A percentile compares a stretch with the other conserved stretches of the same genome.
phyloP scores from a whole-genome alignment of 2,888 invertebrate species.

The Campopleginae sp. region DNA sequence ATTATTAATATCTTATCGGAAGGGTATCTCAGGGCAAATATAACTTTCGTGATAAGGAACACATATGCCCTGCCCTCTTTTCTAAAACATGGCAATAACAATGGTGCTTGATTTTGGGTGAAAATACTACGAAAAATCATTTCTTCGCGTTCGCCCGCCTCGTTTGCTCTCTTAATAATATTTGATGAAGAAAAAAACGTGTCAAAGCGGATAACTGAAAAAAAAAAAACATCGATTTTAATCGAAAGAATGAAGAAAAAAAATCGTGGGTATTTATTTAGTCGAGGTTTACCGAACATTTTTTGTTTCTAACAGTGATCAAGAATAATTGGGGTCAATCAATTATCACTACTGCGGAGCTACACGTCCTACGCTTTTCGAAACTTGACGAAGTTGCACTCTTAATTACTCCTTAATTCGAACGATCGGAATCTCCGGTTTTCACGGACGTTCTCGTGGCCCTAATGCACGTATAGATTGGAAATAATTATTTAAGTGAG shows the following conservation, averaged over 20 bases:
- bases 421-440: conserved; percentile 13
- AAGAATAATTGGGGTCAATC: background rate
- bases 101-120: background rate
- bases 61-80: conserved; percentile 24
- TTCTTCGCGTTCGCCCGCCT: background rate
- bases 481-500: too few relatives aligned
- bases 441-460: background rate
- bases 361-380: conserved; percentile 7
- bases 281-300: background rate
- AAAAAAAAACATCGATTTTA: background rate
- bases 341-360: background rate
- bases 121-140: background rate
- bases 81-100: background rate
- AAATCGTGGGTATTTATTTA: background rate
- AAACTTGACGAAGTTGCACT: conserved; percentile 7
- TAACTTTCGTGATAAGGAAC: conserved; percentile 21
- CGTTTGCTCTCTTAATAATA: background rate
- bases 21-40: conserved; percentile 49
- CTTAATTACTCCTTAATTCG: conserved; percentile 51
- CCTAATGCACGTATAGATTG: background rate
- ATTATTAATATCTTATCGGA: conserved; percentile 59
- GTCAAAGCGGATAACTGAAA: background rate
- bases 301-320: background rate
- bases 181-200: background rate
- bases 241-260: background rate